Percentiles rank a stretch among this genome's conserved stretches.
These are phyloP conservation scores for Ceratoteleas bidentatus DNA, from an alignment of 1,140 invertebrate genomes.

Conservation along the genomic window DNA sequence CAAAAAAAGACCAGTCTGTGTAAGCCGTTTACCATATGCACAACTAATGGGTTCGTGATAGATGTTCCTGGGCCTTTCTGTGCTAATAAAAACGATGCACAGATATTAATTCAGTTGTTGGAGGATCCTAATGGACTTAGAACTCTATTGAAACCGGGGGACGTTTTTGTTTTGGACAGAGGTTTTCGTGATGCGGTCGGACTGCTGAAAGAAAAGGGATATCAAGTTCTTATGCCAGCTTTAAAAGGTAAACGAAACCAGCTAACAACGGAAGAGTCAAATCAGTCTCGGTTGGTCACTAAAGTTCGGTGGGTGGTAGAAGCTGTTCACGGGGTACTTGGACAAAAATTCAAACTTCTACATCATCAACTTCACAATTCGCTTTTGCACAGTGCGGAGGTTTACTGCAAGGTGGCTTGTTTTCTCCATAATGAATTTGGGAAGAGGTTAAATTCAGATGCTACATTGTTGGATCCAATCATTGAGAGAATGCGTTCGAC, in stretches of 20 bases:
- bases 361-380: conserved; percentile 64
- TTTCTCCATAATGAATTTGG: conserved; percentile 61
- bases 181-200: no score
- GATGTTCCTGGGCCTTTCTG: conserved; percentile 47
- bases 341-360: conserved; percentile 57
- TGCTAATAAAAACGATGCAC: conserved; percentile 60
- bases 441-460: conserved; percentile 43
- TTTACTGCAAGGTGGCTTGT: conserved; percentile 49
- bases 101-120: no score
- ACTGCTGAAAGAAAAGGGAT: no score
- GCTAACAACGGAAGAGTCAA: no score
- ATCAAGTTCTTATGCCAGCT: no score
- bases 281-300: no score
- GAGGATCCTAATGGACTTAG: no score
- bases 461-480: neutral
- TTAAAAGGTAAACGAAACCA: no score
- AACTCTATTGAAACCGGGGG: no score
- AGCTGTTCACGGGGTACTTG: conserved; percentile 70
- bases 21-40: conserved; percentile 44
- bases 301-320: conserved; percentile 75
- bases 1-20: conserved; percentile 50
- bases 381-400: conserved; percentile 39
- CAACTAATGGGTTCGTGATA: conserved; percentile 44
- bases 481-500: conserved; percentile 4
- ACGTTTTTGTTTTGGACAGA: no score